Evolutionary conservation across 2,113 vertebrate genomes (phyloP), one percentile per base, ranked within the genome.

Genomic region (Apodemus speciosus): DNA sequence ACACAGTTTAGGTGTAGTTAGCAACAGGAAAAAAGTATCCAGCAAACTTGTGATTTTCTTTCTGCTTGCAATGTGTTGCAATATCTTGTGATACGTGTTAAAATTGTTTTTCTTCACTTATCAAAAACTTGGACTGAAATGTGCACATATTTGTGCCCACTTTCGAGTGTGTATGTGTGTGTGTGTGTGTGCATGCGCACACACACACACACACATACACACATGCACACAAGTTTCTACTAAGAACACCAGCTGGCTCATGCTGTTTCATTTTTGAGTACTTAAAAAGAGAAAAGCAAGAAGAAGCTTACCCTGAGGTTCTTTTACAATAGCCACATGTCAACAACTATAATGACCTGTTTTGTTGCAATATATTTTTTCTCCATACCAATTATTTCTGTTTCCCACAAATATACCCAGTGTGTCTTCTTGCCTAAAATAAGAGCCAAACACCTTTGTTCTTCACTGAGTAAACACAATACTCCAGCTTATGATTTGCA

Each of bases 351-450:
- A 77, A 68, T 58, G 93, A 64, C 32, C 46, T 90, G 56, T 95
- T 89, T 89, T 81, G 53, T 72, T 87, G 40, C n/a, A 76, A 15
- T 91, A 85, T 79, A 72, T 92, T 88, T 94, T 90, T 90, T 35
- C 46, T 89, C 56, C 69, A 92, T 93, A 88, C 40, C 62, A 92
- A 7, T 88, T 73, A 88, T 60, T 97, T 95, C 56, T 88, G 46
- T 90, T 88, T 96, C 51, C 58, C 56, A 56, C n/a, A 81, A 94
- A 87, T 80, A 32, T 21, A 60, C 3, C 4, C 83, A 14, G 14
- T 66, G 64, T 92, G 40, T 60, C 62, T 64, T 89, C 93, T 95
- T 95, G 77, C 51, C 77, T 91, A 80, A 95, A 92, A 93, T 90
- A 72, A 91, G 93, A 91, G 60, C 18, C 16, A 16, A 56, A 18